Evolutionary conservation across 2,113 vertebrate genomes (phyloP).

Genomic region (Ahaetulla prasina): DNA sequence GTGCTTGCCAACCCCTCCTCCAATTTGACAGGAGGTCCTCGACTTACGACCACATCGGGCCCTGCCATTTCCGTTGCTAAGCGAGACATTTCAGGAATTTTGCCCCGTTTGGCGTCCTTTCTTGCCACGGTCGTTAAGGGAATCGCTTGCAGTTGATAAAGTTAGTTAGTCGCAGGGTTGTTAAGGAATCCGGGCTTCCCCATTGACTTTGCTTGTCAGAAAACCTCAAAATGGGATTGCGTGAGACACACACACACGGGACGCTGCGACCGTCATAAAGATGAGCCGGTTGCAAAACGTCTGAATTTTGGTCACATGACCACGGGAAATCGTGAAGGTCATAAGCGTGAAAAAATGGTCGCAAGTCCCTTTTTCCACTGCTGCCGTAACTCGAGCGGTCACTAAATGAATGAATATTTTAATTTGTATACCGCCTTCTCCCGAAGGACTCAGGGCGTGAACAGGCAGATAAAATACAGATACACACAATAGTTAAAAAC

Average conservation of each 20-base stretch:
- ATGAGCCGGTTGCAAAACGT: background rate
- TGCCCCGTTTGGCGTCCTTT: background rate
- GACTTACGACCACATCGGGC: background rate
- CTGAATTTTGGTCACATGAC: background rate
- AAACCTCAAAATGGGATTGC: background rate
- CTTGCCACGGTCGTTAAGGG: background rate
- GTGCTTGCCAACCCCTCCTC: background rate
- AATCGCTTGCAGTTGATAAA: background rate
- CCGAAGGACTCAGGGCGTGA: too few species aligned
- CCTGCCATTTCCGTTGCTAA: background rate
- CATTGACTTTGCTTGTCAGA: background rate
- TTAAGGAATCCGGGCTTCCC: background rate
- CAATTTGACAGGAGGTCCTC: background rate
- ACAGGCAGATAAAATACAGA: too few species aligned
- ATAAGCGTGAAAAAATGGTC: too few species aligned
- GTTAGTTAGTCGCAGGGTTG: background rate
- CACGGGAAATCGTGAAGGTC: background rate
- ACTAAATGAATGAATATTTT: too few species aligned
- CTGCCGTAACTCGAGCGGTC: background rate
- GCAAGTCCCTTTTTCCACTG: background rate
- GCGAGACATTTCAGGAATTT: background rate
- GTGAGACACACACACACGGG: rapidly evolving
- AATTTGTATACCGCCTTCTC: too few species aligned
- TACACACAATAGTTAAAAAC: too few species aligned
- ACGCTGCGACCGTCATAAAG: background rate